These are phyloP conservation scores for Chrysaora quinquecirrha DNA, from an alignment of 30 jellyfish, hydroid and myxozoan genomes.

Conservation along the genomic window DNA sequence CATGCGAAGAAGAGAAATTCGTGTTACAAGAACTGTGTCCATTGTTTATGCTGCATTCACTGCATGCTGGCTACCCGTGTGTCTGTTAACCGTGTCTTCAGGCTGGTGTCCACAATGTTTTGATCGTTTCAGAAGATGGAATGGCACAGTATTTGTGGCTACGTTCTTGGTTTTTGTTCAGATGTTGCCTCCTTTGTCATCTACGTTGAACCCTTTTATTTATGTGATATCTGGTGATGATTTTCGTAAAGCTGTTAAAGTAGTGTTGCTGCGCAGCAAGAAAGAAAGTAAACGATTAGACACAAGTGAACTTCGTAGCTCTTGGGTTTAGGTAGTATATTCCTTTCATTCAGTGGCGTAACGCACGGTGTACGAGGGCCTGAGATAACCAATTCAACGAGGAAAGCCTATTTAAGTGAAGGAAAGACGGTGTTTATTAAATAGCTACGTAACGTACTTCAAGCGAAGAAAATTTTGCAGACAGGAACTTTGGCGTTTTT, in stretches of 20 bases:
- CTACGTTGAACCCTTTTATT: slow-evolving; percentile 70
- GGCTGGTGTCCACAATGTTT: slow-evolving; percentile 76
- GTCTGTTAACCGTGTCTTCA: slow-evolving; percentile 57
- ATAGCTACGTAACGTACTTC: no score
- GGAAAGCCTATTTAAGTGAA: no score
- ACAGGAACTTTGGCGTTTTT: no score
- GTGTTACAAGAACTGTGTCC: slow-evolving; percentile 71
- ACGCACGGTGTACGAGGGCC: no score
- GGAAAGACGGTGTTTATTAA: no score
- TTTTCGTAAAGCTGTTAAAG: slow-evolving; percentile 52
- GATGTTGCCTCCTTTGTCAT: slow-evolving; percentile 54
- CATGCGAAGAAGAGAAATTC: slow-evolving; percentile 60
- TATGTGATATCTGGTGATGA: slow-evolving; percentile 71
- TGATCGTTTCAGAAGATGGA: slow-evolving; percentile 35
- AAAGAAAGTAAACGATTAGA: not conserved
- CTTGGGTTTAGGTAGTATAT: not conserved
- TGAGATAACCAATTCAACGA: no score
- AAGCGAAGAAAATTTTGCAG: no score
- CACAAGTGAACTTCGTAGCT: not conserved
- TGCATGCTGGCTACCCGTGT: slow-evolving; percentile 81
- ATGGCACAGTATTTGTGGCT: slow-evolving; percentile 32
- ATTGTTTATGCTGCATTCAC: slow-evolving; percentile 84
- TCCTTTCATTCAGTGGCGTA: no score
- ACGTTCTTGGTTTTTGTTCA: slow-evolving; percentile 43
- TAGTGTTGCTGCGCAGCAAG: slow-evolving; percentile 26